These are phyloP conservation scores for Musca domestica DNA, from an alignment of 1,140 invertebrate species.

Conservation along the genomic window DNA sequence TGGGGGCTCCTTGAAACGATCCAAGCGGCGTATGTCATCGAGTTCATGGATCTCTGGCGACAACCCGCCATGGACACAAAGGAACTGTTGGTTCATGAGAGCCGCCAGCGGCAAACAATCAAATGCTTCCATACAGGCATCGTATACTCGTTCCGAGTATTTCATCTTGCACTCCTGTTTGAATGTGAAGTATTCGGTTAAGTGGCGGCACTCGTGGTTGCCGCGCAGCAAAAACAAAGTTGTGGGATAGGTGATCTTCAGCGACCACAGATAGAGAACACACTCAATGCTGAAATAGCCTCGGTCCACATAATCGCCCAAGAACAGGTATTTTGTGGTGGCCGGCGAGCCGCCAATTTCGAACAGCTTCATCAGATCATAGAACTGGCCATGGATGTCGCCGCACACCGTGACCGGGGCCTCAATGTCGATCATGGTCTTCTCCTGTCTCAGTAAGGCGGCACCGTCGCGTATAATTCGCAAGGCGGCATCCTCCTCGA, in stretches of 20 bases:
- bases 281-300: conserved; percentile 72
- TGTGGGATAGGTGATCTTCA: conserved; percentile 96
- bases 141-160: conserved; percentile 98
- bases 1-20: conserved; percentile 99
- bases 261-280: conserved; percentile 98
- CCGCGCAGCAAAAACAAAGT: conserved; percentile 97
- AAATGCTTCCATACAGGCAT: conserved; percentile 99
- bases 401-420: conserved; percentile 98
- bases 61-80: conserved; percentile 97
- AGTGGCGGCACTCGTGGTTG: conserved; percentile 99
- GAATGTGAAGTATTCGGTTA: conserved; percentile 99
- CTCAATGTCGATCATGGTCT: conserved; percentile 99
- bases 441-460: conserved; percentile 90
- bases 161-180: conserved; percentile 99
- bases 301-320: conserved; percentile 99
- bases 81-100: conserved; percentile 99
- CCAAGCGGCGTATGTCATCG: conserved; percentile 99
- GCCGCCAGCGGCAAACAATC: conserved; percentile 97
- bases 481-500: conserved; percentile 95
- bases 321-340: conserved; percentile 99
- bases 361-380: conserved; percentile 99
- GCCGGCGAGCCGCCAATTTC: conserved; percentile 98
- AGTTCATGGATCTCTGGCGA: conserved; percentile 98
- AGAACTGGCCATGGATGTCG: conserved; percentile 99
- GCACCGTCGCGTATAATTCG: conserved; percentile 98